These are phyloP conservation scores for Falcaria lacertinaria DNA, from an alignment of 2,888 invertebrate genomes.

Conservation along the genomic window DNA sequence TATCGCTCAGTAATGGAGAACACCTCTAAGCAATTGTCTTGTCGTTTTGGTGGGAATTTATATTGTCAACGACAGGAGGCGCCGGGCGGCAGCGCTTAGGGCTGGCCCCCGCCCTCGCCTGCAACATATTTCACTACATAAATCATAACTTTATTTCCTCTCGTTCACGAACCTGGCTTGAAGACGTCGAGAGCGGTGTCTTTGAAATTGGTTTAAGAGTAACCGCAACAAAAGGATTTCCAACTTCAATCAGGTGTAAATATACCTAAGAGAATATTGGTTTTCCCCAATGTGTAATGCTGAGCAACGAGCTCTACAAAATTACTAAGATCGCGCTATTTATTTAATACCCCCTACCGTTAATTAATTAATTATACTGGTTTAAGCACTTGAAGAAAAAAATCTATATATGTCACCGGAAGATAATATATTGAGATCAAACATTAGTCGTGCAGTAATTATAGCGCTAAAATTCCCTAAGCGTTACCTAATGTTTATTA, in stretches of 20 bases:
- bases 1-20: constrained; percentile 11
- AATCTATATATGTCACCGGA: no score
- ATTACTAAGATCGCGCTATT: constrained; percentile 1
- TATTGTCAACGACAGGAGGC: constrained; percentile 54
- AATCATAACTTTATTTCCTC: constrained; percentile 79
- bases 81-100: constrained; percentile 40
- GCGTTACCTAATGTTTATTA: neutral
- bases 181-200: constrained; percentile 52
- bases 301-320: constrained; percentile 23
- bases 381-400: no score
- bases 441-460: no score
- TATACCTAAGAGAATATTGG: constrained; percentile 45
- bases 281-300: constrained; percentile 50
- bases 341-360: neutral
- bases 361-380: constrained; percentile 6
- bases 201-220: constrained; percentile 72
- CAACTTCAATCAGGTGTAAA: constrained; percentile 70
- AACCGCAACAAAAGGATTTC: constrained; percentile 67
- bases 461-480: no score
- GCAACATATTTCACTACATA: constrained; percentile 75
- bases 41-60: constrained; percentile 50
- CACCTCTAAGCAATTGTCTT: constrained; percentile 47
- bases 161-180: constrained; percentile 56
- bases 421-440: no score
- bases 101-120: constrained; percentile 42